Evolutionary conservation across 1,140 invertebrate genomes (phyloP), one percentile per base, ranked within the genome.

Genomic region (Drosophila auraria): DNA sequence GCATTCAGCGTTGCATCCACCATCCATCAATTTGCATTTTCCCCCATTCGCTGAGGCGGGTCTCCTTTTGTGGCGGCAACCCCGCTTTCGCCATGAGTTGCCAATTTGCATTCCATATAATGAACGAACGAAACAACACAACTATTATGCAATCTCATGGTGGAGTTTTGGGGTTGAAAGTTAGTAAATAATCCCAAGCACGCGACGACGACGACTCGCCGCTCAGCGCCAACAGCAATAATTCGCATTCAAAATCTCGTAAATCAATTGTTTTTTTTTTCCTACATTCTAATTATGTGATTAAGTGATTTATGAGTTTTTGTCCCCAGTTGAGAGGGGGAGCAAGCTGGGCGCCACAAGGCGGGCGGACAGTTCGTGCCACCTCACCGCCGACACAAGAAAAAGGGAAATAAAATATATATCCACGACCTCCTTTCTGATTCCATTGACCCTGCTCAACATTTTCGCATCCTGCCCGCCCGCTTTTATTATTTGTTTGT

Each of bases 261-360:
- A 89, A 89, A 89, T 89, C 86, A 89, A 89, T 90, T 90, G 80
- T 90, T 83, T 90, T 84, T 89, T 89, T 30, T 23, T 12, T 5
- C 54, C 83, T 70, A 82, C 86, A 90, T 90, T 89, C 86, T 89
- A 89, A 89, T 89, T 89, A 89, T 89, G 86, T 89, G 86, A 89
- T 89, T 89, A 89, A 89, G 86, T 89, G 86, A 89, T 89, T 89
- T 89, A 89, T 90, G 86, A 78, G 68, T 62, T 84, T 83, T 60
- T 75, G 59, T 63, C 68, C 66, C 63, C 33, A 51, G 33, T 20
- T 33, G 36, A 33, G 50, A 65, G 59, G 53, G 61, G 47, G 42
- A 30, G 40, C 53, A 2, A 23, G 58, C 61, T 72, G 64, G 61
- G 53, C 47, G 38, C 44, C 50, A 57, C 33, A 44, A 30, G 15